Base-by-base conservation (phyloP, 2,797 vertebrate species). In the Toxotes lorentzi region DNA sequence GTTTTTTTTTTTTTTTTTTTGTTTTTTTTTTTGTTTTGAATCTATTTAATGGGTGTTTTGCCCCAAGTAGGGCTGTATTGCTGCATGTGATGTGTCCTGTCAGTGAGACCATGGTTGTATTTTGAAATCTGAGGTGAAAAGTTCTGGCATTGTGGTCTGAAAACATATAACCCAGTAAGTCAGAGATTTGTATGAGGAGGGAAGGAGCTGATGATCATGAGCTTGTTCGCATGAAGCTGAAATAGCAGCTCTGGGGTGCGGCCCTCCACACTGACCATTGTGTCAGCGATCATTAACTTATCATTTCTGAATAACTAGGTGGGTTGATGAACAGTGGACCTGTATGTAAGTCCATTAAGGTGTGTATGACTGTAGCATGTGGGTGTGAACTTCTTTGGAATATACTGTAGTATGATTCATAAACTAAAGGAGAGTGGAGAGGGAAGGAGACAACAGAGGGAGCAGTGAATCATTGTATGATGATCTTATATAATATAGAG, bases 261-360 rank as follows among this genome's bases (percentile, higher is more conserved):
- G 58, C 38, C 54, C 3, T 48, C 60, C 35, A 11, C 30, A 40
- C 0, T 61, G 53, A 59, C 43, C 54, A 17, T 34, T 54, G 23
- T 54, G 27, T 65, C 54, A 57, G 9, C 35, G 47, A 17, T 72
- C 11, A 50, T 4, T 47, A 56, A 16, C 59, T 77, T 65, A 80
- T 86, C 70, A 74, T 77, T 56, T 68, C 34, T 75, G 16, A 64
- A 51, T 83, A n/a, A 53, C 3, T 57, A 19, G 21, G 17, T 21
- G 23, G 50, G 62, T 56, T 70, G 34, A 71, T 75, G 7, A 63
- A 24, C 57, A 64, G 27, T 43, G 19, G 40, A 57, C 16, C 12
- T 67, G 35, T 43, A 3, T 6, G 11, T 0, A 4, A 35, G 34
- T 56, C 16, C 54, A n/a, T 62, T 38, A 19, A 21, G 17, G 1